Percentiles rank a stretch among this genome's conserved stretches.
Conservation (phyloP, 23 tunicate genomes). For the Aplidium turbinatum region DNA sequence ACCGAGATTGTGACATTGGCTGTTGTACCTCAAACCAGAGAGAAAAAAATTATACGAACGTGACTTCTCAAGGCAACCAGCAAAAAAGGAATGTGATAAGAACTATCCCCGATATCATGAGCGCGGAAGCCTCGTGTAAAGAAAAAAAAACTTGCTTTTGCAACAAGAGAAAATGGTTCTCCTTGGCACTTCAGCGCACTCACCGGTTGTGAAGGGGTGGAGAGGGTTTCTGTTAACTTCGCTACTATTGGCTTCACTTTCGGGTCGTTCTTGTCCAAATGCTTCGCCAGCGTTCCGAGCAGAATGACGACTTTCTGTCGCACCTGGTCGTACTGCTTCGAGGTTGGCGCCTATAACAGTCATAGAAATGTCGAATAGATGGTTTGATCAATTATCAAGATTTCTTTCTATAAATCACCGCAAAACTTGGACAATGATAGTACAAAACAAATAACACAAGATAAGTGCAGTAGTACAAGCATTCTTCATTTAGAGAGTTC, state of each 20-base stretch:
- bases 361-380: no score
- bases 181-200: background rate
- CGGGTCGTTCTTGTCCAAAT: conserved; percentile 84
- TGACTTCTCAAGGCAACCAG: no score
- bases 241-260: conserved; percentile 92
- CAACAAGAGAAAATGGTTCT: background rate
- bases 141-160: background rate
- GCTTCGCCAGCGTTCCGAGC: conserved; percentile 90
- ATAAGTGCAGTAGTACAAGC: no score
- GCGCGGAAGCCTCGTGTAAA: background rate
- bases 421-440: no score
- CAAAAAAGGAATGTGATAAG: no score
- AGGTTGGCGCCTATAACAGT: conserved; percentile 80
- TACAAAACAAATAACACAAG: no score
- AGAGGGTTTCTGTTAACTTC: conserved; percentile 83
- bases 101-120: background rate
- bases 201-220: conserved; percentile 92
- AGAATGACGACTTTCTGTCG: conserved; percentile 87
- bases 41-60: no score
- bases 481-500: no score
- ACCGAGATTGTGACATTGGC: no score
- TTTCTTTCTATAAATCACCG: no score
- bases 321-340: conserved; percentile 62
- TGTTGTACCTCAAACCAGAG: no score
- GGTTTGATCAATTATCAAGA: no score